A percentile compares a stretch with the other conserved stretches of the same genome.
These are phyloP conservation scores for Cebidichthys violaceus DNA, from an alignment of 2,113 vertebrate species.

Conservation along the genomic window DNA sequence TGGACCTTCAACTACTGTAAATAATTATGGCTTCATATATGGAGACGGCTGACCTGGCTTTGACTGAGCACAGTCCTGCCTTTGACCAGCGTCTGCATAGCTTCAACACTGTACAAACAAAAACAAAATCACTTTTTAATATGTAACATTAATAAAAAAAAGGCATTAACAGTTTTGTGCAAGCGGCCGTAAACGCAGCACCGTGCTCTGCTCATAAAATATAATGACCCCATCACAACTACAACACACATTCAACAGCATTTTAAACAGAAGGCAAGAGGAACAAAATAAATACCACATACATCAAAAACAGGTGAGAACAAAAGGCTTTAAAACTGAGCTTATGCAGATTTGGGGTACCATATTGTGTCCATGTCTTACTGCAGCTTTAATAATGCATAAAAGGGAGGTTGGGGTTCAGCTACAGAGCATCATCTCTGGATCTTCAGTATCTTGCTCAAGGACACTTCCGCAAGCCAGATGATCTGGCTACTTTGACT, in stretches of 20 bases:
- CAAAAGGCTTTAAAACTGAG: slow-evolving; percentile 26
- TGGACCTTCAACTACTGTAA: slow-evolving; percentile 39
- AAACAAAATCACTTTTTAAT: slow-evolving; percentile 7
- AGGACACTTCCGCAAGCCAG: background rate
- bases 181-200: slow-evolving; percentile 47
- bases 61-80: slow-evolving; percentile 28
- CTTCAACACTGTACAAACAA: slow-evolving; percentile 44
- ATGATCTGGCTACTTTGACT: slow-evolving; percentile 4
- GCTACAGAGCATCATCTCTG: background rate
- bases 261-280: slow-evolving; percentile 31
- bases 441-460: background rate
- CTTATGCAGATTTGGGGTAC: slow-evolving; percentile 51
- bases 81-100: slow-evolving; percentile 60
- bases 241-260: slow-evolving; percentile 57
- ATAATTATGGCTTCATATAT: slow-evolving; percentile 66
- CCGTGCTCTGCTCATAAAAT: slow-evolving; percentile 10
- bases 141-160: slow-evolving; percentile 33
- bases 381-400: background rate
- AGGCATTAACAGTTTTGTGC: slow-evolving; percentile 49
- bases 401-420: background rate
- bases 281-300: slow-evolving; percentile 44
- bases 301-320: slow-evolving; percentile 21
- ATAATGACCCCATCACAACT: background rate
- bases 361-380: background rate
- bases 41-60: slow-evolving; percentile 19